Evolutionary conservation across 2,797 vertebrate genomes (phyloP).

Genomic region (Cirrhinus molitorella): DNA sequence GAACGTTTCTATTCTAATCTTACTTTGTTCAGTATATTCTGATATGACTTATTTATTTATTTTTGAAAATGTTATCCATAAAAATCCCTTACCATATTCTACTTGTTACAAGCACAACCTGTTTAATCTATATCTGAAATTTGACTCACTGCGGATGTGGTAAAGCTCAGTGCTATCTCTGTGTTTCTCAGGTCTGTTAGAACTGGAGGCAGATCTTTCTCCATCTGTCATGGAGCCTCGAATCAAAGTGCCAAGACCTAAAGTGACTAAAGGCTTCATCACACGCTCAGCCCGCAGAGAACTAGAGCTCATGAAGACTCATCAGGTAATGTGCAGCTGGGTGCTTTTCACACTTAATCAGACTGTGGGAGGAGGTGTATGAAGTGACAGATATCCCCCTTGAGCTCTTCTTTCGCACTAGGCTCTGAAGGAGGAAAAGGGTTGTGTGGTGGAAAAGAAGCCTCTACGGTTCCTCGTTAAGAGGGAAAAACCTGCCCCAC

Average conservation of each 20-base stretch:
- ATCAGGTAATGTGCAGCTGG: constrained; percentile 79
- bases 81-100: background rate
- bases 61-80: background rate
- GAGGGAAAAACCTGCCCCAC: constrained; percentile 76
- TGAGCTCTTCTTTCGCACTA: constrained; percentile 61
- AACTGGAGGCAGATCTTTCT: constrained; percentile 82
- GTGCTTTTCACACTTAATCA: constrained; percentile 23
- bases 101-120: too few species aligned
- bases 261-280: constrained; percentile 67
- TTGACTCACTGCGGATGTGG: background rate
- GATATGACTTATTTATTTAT: background rate
- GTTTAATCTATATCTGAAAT: background rate
- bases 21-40: background rate
- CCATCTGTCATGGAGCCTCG: constrained; percentile 73
- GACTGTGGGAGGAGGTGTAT: background rate
- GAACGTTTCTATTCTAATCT: background rate
- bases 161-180: background rate
- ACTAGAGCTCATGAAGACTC: constrained; percentile 75
- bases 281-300: constrained; percentile 73
- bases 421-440: constrained; percentile 78
- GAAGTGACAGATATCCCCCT: background rate
- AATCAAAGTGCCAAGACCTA: constrained; percentile 73
- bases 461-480: constrained; percentile 75
- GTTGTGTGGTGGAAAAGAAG: constrained; percentile 68
- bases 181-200: constrained; percentile 75